These are phyloP conservation scores for Acromyrmex heyeri DNA, from an alignment of 1,140 invertebrate genomes.

Conservation along the genomic window DNA sequence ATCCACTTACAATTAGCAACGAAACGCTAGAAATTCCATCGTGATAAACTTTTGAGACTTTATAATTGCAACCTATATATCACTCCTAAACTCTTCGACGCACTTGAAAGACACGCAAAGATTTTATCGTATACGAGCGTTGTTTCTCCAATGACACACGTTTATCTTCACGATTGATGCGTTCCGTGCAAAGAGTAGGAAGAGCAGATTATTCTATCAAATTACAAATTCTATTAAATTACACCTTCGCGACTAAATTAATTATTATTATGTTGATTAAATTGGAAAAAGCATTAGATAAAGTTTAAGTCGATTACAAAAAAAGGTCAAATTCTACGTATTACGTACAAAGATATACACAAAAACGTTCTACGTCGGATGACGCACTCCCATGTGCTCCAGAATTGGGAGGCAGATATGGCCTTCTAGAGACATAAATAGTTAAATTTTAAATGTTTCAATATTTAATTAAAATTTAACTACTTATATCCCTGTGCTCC, in stretches of 20 bases:
- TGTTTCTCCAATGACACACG: conserved; percentile 5
- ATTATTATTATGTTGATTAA: neutral
- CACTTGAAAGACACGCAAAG: neutral
- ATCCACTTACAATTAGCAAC: conserved; percentile 52
- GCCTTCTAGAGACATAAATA: no score
- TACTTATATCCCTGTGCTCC: no score
- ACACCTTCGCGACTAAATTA: neutral
- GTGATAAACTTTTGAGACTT: conserved; percentile 51
- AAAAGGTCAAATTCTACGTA: no score
- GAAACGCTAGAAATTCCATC: conserved; percentile 28
- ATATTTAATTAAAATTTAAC: no score
- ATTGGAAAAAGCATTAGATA: neutral
- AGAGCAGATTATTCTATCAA: neutral
- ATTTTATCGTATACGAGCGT: conserved; percentile 22
- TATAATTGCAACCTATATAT: conserved; percentile 48
- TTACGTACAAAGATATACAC: no score
- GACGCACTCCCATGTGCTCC: no score
- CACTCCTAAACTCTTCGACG: conserved; percentile 23
- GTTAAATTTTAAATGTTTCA: no score
- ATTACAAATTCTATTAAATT: conserved; percentile 1
- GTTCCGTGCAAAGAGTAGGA: no score
- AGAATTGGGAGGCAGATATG: no score
- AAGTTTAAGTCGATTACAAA: neutral
- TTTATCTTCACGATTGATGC: conserved; percentile 23
- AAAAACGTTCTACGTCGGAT: no score